Base-by-base conservation (phyloP, 2,797 vertebrate genomes). In the Melanogrammus aeglefinus region DNA sequence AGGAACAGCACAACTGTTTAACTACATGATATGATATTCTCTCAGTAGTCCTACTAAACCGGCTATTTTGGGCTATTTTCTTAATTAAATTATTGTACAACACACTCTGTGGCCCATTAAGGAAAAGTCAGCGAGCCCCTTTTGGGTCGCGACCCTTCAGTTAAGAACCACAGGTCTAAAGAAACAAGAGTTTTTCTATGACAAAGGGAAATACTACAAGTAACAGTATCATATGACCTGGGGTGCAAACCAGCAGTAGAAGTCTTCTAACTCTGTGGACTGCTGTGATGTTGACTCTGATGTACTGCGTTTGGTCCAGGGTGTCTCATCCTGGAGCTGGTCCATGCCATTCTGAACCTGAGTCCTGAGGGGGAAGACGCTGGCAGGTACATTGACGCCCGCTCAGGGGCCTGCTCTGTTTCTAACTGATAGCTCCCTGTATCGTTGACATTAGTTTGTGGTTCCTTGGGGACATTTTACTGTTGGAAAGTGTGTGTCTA, bases 261-360 rank as follows among this genome's bases (percentile, higher is more conserved):
- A 3, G 41, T 44, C 14, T 44, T 13, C 16, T 13, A 16, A 44
- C 13, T 0, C 12, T 44, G 41, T 13, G 16, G 12, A 13, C 12
- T 44, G 14, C 41, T 44, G 16, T 44, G 21, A 29, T 69, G 63
- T 69, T 69, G 63, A 27, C 1, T 10, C 57, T 27, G n/a, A 24
- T 63, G 57, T 63, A n/a, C 24, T 69, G 63, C 24, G 24, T 69
- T 24, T 69, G 12, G 57, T 69, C 13, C 83, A 99, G 98, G 97
- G 21, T 98, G 96, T 88, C 93, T 97, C 5, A 97, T 99, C 86
- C 85, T 99, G 87, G 97, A 99, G 92, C 88, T 99, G 88, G 97
- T 99, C 80, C 97, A 99, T 75, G 96, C 97, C 3, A 99, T 99
- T 82, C 94, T 99, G 71, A 99, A 99, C 78, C 91, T 99, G 36